Evolutionary conservation across 2,888 invertebrate genomes (phyloP), one percentile per base, ranked within the genome.

Genomic region (Thecophora atra): DNA sequence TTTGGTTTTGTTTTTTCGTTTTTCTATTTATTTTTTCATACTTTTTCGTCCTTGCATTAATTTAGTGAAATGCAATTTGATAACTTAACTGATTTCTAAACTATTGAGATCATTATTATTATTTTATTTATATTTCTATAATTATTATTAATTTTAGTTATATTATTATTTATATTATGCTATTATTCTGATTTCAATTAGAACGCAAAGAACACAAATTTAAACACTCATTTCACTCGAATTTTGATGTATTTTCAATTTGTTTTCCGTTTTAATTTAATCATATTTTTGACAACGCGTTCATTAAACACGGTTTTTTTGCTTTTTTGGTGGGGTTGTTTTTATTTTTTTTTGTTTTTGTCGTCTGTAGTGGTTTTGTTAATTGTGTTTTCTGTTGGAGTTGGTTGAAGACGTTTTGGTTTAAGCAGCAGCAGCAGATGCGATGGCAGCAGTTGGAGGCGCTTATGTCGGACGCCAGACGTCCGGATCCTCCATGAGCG

Each of bases 401-500:
- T 37, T 11, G 37, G 37, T 8, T 11, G 37, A 37, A 37, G 37
- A 8, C 1, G 37, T 37, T 37, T 37, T n/a, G n/a, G n/a, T n/a
- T 37, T 37, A 37, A 37, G 37, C 37, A 37, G 37, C 37, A 2
- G 37, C 37, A 2, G 37, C 37, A 11, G 37, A 1, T 6, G 3
- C 37, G 37, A 11, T 2, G 37, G 24, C 28, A 24, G 58, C 58
- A 58, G 28, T 58, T 15, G 21, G 52, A 62, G 73, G 74, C 79
- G 88, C 90, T 93, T 94, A 95, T 91, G 94, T 94, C 84, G 95
- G 94, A 88, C 95, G 94, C 95, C 95, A 95, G 83, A 95, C 94
- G 89, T 95, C 95, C 76, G 95, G 95, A 88, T 95, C 95, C 89
- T 95, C 95, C 94, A 95, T 95, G 81, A 95, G 90, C 76, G 95